phyloP scores from a whole-genome alignment of 2,888 invertebrate species.

The Slavum lentiscoides region DNA sequence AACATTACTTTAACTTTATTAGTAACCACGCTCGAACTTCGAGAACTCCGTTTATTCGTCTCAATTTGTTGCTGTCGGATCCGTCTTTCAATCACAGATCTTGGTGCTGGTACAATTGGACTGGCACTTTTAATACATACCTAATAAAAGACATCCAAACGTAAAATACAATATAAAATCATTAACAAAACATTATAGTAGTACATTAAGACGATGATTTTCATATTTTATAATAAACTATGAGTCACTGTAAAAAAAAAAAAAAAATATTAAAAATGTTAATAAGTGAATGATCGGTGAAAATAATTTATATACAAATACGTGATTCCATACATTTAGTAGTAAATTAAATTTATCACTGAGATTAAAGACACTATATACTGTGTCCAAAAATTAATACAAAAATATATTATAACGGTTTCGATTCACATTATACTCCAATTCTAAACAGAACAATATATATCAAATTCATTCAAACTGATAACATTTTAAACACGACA shows the following conservation, averaged over 20 bases:
- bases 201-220: too few relatives aligned
- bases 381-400: background rate
- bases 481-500: background rate
- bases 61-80: conserved; percentile 58
- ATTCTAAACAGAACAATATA: background rate
- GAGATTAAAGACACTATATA: background rate
- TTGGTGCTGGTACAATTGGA: conserved; percentile 56
- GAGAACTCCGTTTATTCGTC: conserved; percentile 58
- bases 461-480: background rate
- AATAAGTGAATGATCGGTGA: too few relatives aligned
- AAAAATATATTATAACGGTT: background rate
- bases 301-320: background rate
- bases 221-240: too few relatives aligned
- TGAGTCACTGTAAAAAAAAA: too few relatives aligned
- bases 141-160: conserved; percentile 54
- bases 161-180: background rate
- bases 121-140: conserved; percentile 58
- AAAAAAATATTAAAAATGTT: too few relatives aligned
- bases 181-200: background rate
- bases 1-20: conserved; percentile 47
- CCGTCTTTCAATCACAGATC: conserved; percentile 57
- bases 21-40: conserved; percentile 34
- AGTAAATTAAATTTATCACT: background rate
- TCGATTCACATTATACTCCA: background rate
- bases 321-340: background rate